Evolutionary conservation across 1,140 invertebrate genomes (phyloP).

Genomic region (Drosophila kikkawai): DNA sequence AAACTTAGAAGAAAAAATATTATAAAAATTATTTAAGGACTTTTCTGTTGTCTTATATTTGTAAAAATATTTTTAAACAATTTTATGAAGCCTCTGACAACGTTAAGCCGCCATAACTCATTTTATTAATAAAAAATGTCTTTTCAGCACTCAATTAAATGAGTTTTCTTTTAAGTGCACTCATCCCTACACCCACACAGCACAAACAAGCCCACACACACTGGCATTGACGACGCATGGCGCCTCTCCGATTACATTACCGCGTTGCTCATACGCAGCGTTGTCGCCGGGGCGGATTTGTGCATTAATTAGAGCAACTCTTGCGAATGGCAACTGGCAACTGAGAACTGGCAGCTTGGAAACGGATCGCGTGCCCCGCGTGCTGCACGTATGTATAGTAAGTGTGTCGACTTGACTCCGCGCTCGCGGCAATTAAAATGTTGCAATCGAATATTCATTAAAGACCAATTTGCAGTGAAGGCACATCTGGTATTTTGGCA

Average conservation of each 20-base stretch:
- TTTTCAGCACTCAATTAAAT: background rate
- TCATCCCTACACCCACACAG: background rate
- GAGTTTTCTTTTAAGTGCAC: slow-evolving; percentile 17
- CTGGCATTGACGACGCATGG: slow-evolving; percentile 19
- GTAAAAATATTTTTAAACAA: background rate
- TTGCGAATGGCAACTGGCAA: slow-evolving; percentile 5
- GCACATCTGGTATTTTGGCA: slow-evolving; percentile 62
- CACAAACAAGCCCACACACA: background rate
- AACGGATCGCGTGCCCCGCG: slow-evolving; percentile 55
- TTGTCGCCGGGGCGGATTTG: slow-evolving; percentile 56
- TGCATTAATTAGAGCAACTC: slow-evolving; percentile 74
- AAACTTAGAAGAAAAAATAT: background rate
- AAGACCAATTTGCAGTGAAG: slow-evolving; percentile 60
- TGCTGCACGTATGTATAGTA: slow-evolving; percentile 42
- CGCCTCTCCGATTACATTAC: slow-evolving; percentile 52
- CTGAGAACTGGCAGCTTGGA: slow-evolving; percentile 24
- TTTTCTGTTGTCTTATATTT: no score
- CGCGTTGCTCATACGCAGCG: slow-evolving; percentile 70
- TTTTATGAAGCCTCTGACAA: background rate
- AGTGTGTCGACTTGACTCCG: slow-evolving; percentile 43
- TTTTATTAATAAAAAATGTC: background rate
- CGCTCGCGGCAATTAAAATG: slow-evolving; percentile 55
- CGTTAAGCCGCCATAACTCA: background rate
- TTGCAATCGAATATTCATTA: slow-evolving; percentile 78
- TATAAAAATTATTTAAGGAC: background rate